phyloP scores from a whole-genome alignment of 2,797 vertebrate species.

The Buphagus erythrorhynchus region DNA sequence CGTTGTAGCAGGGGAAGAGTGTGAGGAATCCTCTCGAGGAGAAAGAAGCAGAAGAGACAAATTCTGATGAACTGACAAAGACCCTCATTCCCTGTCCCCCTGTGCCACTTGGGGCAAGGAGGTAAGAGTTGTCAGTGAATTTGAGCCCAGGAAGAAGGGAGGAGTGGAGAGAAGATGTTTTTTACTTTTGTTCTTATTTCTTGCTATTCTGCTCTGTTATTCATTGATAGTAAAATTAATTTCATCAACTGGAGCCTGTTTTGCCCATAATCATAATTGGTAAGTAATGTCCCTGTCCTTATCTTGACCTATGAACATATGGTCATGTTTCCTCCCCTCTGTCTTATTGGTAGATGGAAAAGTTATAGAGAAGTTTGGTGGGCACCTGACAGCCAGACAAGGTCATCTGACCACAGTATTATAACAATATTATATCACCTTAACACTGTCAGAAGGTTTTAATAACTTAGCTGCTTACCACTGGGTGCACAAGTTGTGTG shows the following conservation, averaged over 20 bases:
- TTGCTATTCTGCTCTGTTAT: not conserved
- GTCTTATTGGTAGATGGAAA: not conserved
- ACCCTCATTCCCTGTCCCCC: accelerated
- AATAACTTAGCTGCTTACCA: not conserved
- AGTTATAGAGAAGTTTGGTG: not conserved
- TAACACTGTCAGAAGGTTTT: not conserved
- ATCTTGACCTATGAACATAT: not conserved
- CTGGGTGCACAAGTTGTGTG: not conserved
- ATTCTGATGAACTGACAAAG: not conserved
- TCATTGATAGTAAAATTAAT: not conserved
- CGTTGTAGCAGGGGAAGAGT: accelerated
- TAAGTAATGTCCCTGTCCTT: not conserved
- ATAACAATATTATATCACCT: not conserved
- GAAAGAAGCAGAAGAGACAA: not conserved
- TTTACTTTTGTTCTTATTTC: not conserved
- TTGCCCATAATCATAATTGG: not conserved
- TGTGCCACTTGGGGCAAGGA: not conserved
- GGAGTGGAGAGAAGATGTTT: accelerated
- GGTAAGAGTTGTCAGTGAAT: not conserved
- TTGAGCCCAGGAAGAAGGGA: not conserved
- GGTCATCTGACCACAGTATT: not conserved
- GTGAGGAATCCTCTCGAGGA: not conserved
- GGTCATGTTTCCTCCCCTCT: accelerated
- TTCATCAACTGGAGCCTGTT: not conserved
- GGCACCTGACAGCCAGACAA: not conserved